phyloP scores from a whole-genome alignment of 2,797 vertebrate species.

The Tragelaphus eurycerus region DNA sequence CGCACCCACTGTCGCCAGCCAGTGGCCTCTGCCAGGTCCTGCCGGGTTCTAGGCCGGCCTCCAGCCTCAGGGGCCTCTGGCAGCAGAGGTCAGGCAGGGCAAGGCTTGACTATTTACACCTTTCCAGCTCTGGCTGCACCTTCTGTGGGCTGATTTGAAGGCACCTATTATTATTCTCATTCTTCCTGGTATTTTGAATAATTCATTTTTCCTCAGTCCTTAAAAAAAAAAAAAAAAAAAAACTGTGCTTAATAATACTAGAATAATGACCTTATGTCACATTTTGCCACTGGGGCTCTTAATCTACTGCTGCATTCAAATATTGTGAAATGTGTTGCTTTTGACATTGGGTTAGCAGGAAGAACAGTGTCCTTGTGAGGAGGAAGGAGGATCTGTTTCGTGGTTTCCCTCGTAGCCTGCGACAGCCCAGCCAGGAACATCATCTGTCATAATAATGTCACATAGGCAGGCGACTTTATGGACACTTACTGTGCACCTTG shows the following conservation, averaged over 20 bases:
- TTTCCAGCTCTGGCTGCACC: rapidly evolving
- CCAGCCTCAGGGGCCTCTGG: background rate
- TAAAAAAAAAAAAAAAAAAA: background rate
- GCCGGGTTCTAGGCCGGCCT: background rate
- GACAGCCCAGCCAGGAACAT: background rate
- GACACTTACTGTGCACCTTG: no score
- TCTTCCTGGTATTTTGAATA: background rate
- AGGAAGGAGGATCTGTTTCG: background rate
- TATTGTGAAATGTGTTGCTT: background rate
- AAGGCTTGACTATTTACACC: background rate
- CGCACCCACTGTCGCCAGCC: background rate
- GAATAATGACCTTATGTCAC: background rate
- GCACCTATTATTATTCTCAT: background rate
- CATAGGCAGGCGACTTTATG: background rate
- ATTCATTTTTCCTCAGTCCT: background rate
- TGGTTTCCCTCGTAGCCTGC: rapidly evolving
- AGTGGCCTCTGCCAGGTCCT: background rate
- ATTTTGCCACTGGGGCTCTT: background rate
- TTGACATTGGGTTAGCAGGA: background rate
- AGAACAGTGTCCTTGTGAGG: background rate
- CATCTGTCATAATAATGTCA: background rate
- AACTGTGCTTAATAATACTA: background rate
- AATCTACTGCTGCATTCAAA: background rate
- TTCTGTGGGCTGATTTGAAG: background rate
- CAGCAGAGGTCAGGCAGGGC: background rate